phyloP scores from a whole-genome alignment of 1,140 invertebrate genomes.

The Drosophila lacteicornis region DNA sequence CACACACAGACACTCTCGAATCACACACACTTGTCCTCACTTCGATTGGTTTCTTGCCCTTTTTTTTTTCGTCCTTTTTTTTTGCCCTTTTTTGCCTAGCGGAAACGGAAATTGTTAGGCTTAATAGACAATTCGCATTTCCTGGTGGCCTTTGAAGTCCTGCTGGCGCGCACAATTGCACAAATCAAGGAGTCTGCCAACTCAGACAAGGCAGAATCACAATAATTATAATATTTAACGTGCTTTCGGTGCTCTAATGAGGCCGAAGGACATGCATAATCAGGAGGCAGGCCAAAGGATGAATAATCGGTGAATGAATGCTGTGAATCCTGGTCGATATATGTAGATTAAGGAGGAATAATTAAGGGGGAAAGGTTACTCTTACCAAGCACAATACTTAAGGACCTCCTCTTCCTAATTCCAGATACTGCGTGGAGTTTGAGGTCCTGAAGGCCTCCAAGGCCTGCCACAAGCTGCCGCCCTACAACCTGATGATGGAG shows the following conservation, averaged over 20 bases:
- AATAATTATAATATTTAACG: slow-evolving; percentile 53
- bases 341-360: slow-evolving; percentile 18
- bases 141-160: slow-evolving; percentile 49
- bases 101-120: slow-evolving; percentile 83
- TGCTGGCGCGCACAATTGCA: slow-evolving; percentile 58
- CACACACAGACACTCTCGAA: slow-evolving; percentile 45
- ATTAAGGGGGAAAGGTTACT: neutral
- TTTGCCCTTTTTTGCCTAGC: slow-evolving; percentile 34
- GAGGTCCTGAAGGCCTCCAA: slow-evolving; percentile 92
- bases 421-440: slow-evolving; percentile 93
- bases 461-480: slow-evolving; percentile 90
- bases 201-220: slow-evolving; percentile 18
- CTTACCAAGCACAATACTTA: neutral
- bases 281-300: too few relatives aligned
- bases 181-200: slow-evolving; percentile 46
- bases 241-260: slow-evolving; percentile 36
- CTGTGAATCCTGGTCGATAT: neutral
- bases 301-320: slow-evolving; percentile 28
- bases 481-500: slow-evolving; percentile 89
- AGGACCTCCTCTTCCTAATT: slow-evolving; percentile 50
- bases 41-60: slow-evolving; percentile 32
- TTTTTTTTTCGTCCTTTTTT: slow-evolving; percentile 3
- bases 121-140: slow-evolving; percentile 82
- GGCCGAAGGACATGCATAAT: slow-evolving; percentile 55
- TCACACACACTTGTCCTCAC: slow-evolving; percentile 16